phyloP scores from a whole-genome alignment of 2,113 vertebrate species.

The Puntigrus tetrazona region DNA sequence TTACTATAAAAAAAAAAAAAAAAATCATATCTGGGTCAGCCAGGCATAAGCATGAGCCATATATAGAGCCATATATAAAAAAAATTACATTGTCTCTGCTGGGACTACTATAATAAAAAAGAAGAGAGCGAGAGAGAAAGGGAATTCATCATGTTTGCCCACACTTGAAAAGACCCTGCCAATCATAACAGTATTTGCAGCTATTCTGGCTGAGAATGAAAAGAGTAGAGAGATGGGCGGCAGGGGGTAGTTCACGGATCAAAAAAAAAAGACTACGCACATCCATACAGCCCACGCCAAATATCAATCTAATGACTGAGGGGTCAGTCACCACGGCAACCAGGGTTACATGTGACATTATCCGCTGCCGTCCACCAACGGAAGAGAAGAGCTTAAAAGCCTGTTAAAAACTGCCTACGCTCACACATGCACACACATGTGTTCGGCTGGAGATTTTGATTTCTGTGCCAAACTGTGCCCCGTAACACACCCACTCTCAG shows the following conservation, averaged over 20 bases:
- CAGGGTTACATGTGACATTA: conserved; percentile 46
- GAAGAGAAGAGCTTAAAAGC: conserved; percentile 40
- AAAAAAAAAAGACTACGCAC: conserved; percentile 29
- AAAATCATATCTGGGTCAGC: conserved; percentile 7
- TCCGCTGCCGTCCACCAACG: conserved; percentile 4
- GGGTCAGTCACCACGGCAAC: conserved; percentile 54
- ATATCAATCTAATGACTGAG: conserved; percentile 59
- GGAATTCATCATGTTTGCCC: conserved; percentile 48
- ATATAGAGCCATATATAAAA: neutral
- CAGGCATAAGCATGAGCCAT: neutral
- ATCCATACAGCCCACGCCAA: conserved; percentile 53
- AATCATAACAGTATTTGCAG: conserved; percentile 51
- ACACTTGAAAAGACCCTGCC: conserved; percentile 49
- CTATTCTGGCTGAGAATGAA: conserved; percentile 56
- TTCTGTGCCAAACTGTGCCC: neutral
- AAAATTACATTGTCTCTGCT: conserved; percentile 16
- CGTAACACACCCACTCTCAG: neutral
- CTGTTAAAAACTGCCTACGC: conserved; percentile 41
- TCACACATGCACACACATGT: neutral
- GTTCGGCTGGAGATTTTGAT: neutral
- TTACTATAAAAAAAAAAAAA: no score
- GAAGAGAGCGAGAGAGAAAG: conserved; percentile 29
- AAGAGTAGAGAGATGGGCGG: conserved; percentile 31
- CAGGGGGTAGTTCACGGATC: conserved; percentile 30
- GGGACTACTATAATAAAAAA: conserved; percentile 26